Base-by-base conservation (phyloP, 2,113 vertebrate species). In the Eretmochelys imbricata region DNA sequence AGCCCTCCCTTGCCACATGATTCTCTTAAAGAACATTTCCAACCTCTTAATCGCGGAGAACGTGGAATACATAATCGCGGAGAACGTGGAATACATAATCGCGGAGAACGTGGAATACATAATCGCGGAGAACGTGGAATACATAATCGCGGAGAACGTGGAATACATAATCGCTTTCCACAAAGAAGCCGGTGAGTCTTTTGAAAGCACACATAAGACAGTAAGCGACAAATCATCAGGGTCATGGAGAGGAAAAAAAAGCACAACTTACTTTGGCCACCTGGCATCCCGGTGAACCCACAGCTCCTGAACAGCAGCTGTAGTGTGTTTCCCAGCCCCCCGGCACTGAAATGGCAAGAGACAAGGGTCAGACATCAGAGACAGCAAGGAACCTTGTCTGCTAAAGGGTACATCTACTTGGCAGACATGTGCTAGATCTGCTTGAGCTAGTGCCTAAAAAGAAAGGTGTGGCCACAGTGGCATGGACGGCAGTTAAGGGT, bases 301-400 rank as follows among this genome's bases (percentile, higher is more conserved):
- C 98, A 3, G 98, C 98, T 31, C 99, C 99, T 0, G 99, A 98
- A 93, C 99, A 99, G 97, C 99, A 99, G 96, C 85, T 99, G 96
- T 99, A 99, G 88, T 98, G 99, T 2, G 99, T 99, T 96, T 99
- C 99, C 99, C 99, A 99, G 93, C 99, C 99, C 82, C 99, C 99
- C 3, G 98, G 98, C 83, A 98, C 99, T 99, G 95, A 2, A 84
- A 94, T 9, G 89, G 82, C 69, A 88, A 82, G 46, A 93, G 22
- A n/a, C 0, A 29, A 82, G 20, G 50, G 90, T 97, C 87, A 97
- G 9, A 72, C 75, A 14, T 24, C 12, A 14, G 7, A 16, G 48
- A 87, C 76, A 50, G 46, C 16, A n/a, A 76, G 82, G 10, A 84
- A 2, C 80, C n/a, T 62, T 82, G 50, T 82, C 59, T 88, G 22